Base-by-base conservation (phyloP, 2,888 invertebrate genomes). In the Falcaria lacertinaria region DNA sequence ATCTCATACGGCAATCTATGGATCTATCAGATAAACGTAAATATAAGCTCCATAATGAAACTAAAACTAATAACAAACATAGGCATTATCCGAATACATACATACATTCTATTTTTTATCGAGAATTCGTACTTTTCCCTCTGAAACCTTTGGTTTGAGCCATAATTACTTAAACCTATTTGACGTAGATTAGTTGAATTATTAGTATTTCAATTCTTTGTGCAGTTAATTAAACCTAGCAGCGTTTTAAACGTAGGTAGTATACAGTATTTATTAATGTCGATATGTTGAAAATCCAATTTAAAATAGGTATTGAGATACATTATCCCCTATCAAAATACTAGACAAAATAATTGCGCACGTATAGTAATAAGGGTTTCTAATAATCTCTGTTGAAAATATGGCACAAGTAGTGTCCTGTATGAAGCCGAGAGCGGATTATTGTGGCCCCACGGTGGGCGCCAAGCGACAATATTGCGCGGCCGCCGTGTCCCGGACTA, bases 401-500 rank as follows among this genome's bases (percentile, higher is more conserved):
- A 55, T 43, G 43, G 49, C 43, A 38, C 44, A 47, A 55, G 52
- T 50, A 49, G 52, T 43, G 48, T 45, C 48, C 42, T 47, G 60
- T 52, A 55, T 51, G 56, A 61, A 59, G 57, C 61, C 45, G 50
- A 47, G 50, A 60, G 64, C 72, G 71, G 85, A 81, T 86, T 85
- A 86, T 74, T 68, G 64, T 57, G 52, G 78, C 77, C 83, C 82
- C 79, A 71, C 75, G 77, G 63, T 69, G 81, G 81, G 77, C 80
- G 80, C 78, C 79, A 69, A 38, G 61, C 68, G 72, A 79, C 83
- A 88, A 86, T 89, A 88, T 87, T 85, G 86, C 83, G 75, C 73
- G 70, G 67, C 74, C 75, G 74, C 78, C 80, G 80, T 82, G 82
- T 81, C 82, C 81, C 76, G 76, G 71, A 79, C 87, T 89, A 89